phyloP scores from a whole-genome alignment of 2,888 invertebrate genomes.

The Stratiomys singularior region DNA sequence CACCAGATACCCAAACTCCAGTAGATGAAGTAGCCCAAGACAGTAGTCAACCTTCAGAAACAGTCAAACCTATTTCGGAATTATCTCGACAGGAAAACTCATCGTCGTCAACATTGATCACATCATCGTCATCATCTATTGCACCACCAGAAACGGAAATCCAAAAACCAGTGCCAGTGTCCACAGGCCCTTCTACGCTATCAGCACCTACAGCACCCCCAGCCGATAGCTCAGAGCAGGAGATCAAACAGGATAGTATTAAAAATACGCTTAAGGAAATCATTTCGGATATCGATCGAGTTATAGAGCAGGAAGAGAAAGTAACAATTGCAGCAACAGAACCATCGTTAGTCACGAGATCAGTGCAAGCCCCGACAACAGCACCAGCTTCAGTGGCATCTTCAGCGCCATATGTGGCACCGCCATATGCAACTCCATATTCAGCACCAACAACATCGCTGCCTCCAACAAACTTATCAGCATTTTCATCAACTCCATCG shows the following conservation, averaged over 20 bases:
- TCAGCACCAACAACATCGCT: neutral
- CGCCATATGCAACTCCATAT: conserved; percentile 53
- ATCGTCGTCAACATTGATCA: neutral
- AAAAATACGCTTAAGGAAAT: conserved; percentile 71
- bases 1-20: conserved; percentile 59
- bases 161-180: neutral
- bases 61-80: neutral
- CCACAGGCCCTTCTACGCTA: neutral
- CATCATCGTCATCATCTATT: conserved; percentile 10
- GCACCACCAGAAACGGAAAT: neutral
- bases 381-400: neutral
- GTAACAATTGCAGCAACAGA: conserved; percentile 52
- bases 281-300: conserved; percentile 71
- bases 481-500: neutral
- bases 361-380: neutral
- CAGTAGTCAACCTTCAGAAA: neutral
- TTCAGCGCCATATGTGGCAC: neutral
- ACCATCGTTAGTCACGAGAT: neutral
- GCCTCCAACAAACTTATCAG: neutral
- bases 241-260: conserved; percentile 69
- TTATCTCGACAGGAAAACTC: conserved; percentile 30
- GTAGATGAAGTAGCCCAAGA: neutral
- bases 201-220: neutral
- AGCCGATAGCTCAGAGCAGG: conserved; percentile 48
- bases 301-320: conserved; percentile 67